Base-by-base conservation (phyloP, 2,797 vertebrate genomes). In the Taeniopygia guttata region DNA sequence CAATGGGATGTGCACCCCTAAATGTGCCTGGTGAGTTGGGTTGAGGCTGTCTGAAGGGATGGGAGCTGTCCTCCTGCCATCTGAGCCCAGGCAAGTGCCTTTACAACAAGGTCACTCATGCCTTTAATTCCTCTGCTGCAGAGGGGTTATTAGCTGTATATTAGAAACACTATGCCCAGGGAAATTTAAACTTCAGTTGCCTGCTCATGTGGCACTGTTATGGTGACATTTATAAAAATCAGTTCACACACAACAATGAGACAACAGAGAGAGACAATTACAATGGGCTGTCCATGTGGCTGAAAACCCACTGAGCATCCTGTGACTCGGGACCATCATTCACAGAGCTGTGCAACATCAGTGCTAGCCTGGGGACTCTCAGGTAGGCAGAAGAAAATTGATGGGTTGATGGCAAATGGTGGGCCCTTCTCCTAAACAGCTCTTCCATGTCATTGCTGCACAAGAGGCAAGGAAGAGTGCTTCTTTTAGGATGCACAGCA, bases 291-390 rank as follows among this genome's bases (percentile, higher is more conserved):
- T 34, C 58, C 36, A 7, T 4, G 22, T 56, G 66, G 49, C 56
- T 7, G 1, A 84, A 70, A 90, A 15, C 30, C 48, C 66, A 51
- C 15, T 27, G 52, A 27, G 27, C 43, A 17, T n/a, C 27, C 48
- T 23, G 7, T 32, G 49, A 48, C 49, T 52, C 20, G 29, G 78
- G 16, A 20, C 42, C 34, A 32, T 22, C 18, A 51, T 15, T 42
- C 34, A n/a, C 0, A 8, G 42, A 40, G 43, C 27, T 69, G 18
- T 16, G 29, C 9, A 23, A 16, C 0, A 0, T 32, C 55, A 49
- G 23, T 2, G 2, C 27, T 40, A 70, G 56, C 38, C 46, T 15
- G 5, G 0, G 4, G 20, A 15, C 34, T 69, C 59, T 69, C 5
- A 9, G 49, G 10, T 56, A 60, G 23, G 46, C 69, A 64, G 34